These are phyloP conservation scores for Melieria crassipennis DNA, from an alignment of 2,888 invertebrate species.

Conservation along the genomic window DNA sequence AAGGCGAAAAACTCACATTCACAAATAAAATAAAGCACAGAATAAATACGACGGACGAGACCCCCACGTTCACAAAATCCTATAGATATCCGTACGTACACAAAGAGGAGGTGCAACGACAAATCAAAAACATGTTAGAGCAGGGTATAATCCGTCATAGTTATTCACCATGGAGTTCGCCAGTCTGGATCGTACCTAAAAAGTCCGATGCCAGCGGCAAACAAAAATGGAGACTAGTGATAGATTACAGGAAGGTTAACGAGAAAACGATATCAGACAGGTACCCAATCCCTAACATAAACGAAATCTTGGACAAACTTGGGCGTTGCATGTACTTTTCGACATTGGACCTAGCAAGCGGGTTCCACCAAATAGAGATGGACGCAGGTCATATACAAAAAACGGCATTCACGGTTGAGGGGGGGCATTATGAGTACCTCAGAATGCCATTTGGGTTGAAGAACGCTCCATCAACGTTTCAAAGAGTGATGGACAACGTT, in stretches of 20 bases:
- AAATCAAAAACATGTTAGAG: slow-evolving; percentile 3
- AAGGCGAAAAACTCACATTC: slow-evolving; percentile 35
- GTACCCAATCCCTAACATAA: slow-evolving; percentile 25
- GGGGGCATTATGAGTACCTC: slow-evolving; percentile 10
- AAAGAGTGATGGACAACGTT: slow-evolving; percentile 13
- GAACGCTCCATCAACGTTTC: too few species aligned
- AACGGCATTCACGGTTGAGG: slow-evolving; percentile 15
- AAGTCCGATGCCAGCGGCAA: slow-evolving; percentile 18
- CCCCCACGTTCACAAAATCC: slow-evolving; percentile 19
- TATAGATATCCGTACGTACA: slow-evolving; percentile 27
- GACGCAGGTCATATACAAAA: slow-evolving; percentile 14
- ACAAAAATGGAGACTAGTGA: slow-evolving; percentile 44
- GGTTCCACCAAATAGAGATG: slow-evolving; percentile 55
- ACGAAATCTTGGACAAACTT: slow-evolving; percentile 15
- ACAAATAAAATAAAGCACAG: too few species aligned
- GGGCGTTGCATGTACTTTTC: slow-evolving; percentile 3
- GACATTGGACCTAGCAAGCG: slow-evolving; percentile 29
- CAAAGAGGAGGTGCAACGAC: slow-evolving; percentile 1
- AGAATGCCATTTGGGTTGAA: slow-evolving; percentile 3
- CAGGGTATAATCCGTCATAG: slow-evolving; percentile 4
- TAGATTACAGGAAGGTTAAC: slow-evolving; percentile 46
- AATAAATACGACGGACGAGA: slow-evolving; percentile 34
- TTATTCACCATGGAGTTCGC: slow-evolving; percentile 18
- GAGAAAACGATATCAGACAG: slow-evolving; percentile 42
- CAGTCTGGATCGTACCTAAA: slow-evolving; percentile 48